Percentiles rank a stretch among this genome's conserved stretches.
Conservation (phyloP, 2,888 invertebrate species). For the Oasisia sp. region DNA sequence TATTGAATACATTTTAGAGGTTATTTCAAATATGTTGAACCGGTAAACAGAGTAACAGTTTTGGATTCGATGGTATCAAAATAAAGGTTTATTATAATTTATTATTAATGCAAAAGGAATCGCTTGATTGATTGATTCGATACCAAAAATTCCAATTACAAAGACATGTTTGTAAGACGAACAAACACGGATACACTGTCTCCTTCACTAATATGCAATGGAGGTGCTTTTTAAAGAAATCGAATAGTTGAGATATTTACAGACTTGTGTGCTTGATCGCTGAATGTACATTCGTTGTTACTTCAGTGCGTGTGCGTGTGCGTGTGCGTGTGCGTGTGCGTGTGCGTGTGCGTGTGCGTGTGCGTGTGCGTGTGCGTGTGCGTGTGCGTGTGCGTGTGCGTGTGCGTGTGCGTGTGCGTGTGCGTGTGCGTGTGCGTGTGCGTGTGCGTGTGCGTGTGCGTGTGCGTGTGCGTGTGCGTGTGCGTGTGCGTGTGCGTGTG, state of each 20-base stretch:
- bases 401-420: background rate
- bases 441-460: no score
- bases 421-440: no score
- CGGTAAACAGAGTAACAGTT: no score
- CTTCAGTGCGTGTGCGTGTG: background rate
- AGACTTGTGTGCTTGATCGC: background rate
- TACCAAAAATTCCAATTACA: background rate
- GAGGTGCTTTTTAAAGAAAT: background rate
- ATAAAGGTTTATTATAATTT: no score
- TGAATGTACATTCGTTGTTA: no score
- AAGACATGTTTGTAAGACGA: no score
- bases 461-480: no score
- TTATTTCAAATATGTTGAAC: no score
- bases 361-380: background rate
- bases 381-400: constrained; percentile 8
- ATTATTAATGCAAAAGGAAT: no score
- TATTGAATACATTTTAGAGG: no score
- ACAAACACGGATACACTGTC: background rate
- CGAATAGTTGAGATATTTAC: background rate
- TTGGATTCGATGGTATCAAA: no score
- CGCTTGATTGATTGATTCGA: background rate
- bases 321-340: background rate
- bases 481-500: no score
- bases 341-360: background rate
- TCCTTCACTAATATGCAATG: background rate